Base-by-base conservation (phyloP, 2,888 invertebrate genomes). In the Thecophora atra region DNA sequence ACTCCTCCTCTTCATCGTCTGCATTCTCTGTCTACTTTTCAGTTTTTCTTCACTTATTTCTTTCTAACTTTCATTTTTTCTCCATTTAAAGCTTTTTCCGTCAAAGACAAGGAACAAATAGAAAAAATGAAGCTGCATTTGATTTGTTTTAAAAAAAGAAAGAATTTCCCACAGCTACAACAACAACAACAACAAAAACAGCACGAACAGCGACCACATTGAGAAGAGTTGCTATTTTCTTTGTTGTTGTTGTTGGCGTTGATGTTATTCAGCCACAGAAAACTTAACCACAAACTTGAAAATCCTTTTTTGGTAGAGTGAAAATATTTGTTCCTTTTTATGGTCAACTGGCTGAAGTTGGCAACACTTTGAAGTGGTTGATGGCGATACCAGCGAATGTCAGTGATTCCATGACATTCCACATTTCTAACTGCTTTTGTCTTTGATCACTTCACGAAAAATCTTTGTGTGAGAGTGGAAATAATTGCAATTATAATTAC, bases 301-400 rank as follows among this genome's bases (percentile, higher is more conserved):
- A 24, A 37, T 67, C 67, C 67, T 67, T 67, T 67, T 67, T 67
- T 67, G 56, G 67, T 19, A 30, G 30, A 52, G 67, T 67, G 67
- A 67, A 67, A 67, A 54, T 67, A 67, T 67, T 54, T 67, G 67
- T 54, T 67, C 67, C 37, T 67, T 67, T 67, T 67, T 67, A 67
- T 67, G 67, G 67, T 67, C 54, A 67, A 30, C 67, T 30, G 21
- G 37, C 24, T 28, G 67, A 54, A 28, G 56, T 67, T 67, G 56
- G 52, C 67, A 67, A 56, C 54, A 21, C 52, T 52, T 52, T 54
- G 28, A 67, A 67, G 56, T 67, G 67, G 54, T 37, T 30, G 52
- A n/a, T 17, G 52, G 42, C 30, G 52, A 52, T n/a, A 62, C 17
- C 44, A 63, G 24, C 56, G 30, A n/a, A 1, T 60, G 26, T 28